These are phyloP conservation scores for Argopecten irradians DNA, from an alignment of 1,140 invertebrate species.

Conservation along the genomic window DNA sequence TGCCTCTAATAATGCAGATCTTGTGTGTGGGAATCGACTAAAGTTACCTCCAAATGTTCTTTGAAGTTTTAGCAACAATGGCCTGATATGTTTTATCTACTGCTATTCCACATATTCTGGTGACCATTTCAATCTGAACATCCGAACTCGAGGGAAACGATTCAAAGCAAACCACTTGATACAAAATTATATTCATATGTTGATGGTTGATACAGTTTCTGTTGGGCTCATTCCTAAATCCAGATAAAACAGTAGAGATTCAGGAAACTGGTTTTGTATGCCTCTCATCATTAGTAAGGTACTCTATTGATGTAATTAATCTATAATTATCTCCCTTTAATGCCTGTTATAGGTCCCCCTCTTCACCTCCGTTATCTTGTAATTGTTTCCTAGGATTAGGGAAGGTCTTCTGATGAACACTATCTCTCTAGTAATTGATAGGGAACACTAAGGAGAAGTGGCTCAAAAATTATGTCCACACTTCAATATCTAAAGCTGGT, in stretches of 20 bases:
- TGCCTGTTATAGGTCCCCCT: not conserved
- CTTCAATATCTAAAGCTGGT: too few species aligned
- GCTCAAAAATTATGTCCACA: too few species aligned
- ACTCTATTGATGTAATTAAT: not conserved
- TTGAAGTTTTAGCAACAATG: constrained; percentile 6
- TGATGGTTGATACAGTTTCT: not conserved
- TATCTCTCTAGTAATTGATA: not conserved
- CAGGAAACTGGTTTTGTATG: not conserved
- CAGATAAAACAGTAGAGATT: not conserved
- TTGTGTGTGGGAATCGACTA: not conserved
- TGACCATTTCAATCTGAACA: not conserved
- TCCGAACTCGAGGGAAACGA: not conserved
- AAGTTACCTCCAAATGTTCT: not conserved
- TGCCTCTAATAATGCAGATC: not conserved
- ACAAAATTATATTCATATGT: not conserved
- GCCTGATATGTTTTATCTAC: not conserved
- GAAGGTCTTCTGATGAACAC: not conserved
- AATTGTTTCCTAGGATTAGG: not conserved
- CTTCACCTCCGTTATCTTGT: not conserved
- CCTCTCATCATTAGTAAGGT: not conserved
- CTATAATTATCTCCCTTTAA: not conserved
- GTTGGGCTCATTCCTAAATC: not conserved
- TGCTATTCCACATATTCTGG: not conserved
- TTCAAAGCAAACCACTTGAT: not conserved
- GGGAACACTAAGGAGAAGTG: not conserved